Base-by-base conservation (phyloP, 2,888 invertebrate genomes). In the Athrips mouffetella region DNA sequence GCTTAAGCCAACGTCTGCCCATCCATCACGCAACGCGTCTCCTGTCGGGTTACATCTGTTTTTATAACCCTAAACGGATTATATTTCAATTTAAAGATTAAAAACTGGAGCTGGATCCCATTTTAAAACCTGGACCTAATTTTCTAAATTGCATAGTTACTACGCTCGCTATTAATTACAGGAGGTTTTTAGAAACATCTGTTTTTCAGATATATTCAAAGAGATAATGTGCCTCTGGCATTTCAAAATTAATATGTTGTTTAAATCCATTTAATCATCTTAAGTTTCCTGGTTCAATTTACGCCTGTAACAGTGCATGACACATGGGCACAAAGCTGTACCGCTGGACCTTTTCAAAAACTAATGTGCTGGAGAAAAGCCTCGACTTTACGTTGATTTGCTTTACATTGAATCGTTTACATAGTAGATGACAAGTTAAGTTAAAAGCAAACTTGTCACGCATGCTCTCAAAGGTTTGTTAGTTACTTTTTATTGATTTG, bases 1-100 rank as follows among this genome's bases (percentile, higher is more conserved):
- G 27, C n/a, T n/a, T 27, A n/a, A 23, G 4, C 23, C 23, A 23
- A 54, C 65, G 64, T 65, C 60, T 63, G 67, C 60, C 69, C 76
- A 81, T 83, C 78, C 65, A 80, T 82, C 81, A 83, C 27, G 10
- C 8, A n/a, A 27, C n/a, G n/a, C n/a, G 27, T 27, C 27, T 27
- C 27, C 2, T 27, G 27, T 27, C 27, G 7, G 7, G 27, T 27
- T 27, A 27, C 27, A 39, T 2, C 10, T n/a, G 1, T 39, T 41
- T 41, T 27, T 27, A n/a, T 10, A 27, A 2, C 27, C 27, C 27
- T 2, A 27, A 27, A 2, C 3, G 27, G 27, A 2, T 27, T 27
- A 27, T 27, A 10, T 8, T n/a, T 27, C 27, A 10, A 27, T 27
- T 27, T n/a, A n/a, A n/a, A 15, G 41, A 15, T 27, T 41, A 41